Evolutionary conservation across 2,888 invertebrate genomes (phyloP).

Genomic region (Amphipoea lucens): DNA sequence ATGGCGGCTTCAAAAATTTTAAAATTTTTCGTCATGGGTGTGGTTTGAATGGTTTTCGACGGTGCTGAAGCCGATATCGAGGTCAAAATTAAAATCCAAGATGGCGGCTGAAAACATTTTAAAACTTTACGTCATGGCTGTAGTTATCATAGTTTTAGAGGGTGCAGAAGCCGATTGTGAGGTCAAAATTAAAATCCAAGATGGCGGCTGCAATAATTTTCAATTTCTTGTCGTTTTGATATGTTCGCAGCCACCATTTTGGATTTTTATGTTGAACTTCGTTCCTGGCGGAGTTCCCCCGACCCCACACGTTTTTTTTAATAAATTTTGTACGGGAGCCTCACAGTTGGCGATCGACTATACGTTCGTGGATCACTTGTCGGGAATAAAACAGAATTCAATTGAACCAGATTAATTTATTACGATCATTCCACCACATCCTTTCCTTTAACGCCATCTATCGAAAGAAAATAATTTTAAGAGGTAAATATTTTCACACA

Average conservation of each 20-base stretch:
- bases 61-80: too few relatives aligned
- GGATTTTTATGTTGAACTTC: not conserved
- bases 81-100: too few relatives aligned
- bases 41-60: too few relatives aligned
- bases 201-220: too few relatives aligned
- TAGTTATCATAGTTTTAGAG: too few relatives aligned
- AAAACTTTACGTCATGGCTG: too few relatives aligned
- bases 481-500: slow-evolving; percentile 28
- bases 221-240: too few relatives aligned
- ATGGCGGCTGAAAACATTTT: too few relatives aligned
- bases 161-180: too few relatives aligned
- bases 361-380: not conserved
- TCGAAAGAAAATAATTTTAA: slow-evolving; percentile 1
- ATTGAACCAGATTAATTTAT: slow-evolving; percentile 21
- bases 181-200: too few relatives aligned
- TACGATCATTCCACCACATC: not conserved
- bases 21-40: too few relatives aligned
- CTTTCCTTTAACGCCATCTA: not conserved
- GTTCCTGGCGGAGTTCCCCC: not conserved
- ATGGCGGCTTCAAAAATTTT: too few relatives aligned
- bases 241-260: not conserved
- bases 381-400: slow-evolving; percentile 21
- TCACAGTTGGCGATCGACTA: not conserved
- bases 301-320: not conserved
- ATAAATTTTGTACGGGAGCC: not conserved